Conservation (phyloP, 2,113 vertebrate genomes). For the Candoia aspera region DNA sequence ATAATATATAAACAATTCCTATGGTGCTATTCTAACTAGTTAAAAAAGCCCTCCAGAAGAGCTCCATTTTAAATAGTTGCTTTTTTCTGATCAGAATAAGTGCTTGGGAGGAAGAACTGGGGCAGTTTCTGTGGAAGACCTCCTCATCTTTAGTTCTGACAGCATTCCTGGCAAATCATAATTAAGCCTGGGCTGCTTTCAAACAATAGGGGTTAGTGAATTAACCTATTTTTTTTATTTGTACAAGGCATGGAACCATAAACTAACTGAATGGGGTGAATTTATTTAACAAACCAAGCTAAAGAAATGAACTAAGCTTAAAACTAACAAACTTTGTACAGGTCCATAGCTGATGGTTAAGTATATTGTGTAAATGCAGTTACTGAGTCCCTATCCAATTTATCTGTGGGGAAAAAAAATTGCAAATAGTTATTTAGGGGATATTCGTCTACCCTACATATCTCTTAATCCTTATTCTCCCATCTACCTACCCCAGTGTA, state of each 20-base stretch:
- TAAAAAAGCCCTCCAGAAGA: neutral
- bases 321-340: neutral
- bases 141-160: fast-evolving
- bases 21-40: neutral
- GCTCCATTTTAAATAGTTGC: neutral
- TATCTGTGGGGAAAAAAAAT: neutral
- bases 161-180: neutral
- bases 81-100: constrained; percentile 2
- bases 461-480: neutral
- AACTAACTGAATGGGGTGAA: neutral
- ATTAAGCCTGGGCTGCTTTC: neutral
- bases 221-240: neutral
- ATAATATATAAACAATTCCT: neutral
- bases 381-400: neutral
- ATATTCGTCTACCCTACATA: neutral
- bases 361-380: neutral
- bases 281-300: neutral
- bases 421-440: neutral
- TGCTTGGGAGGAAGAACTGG: neutral
- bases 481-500: neutral
- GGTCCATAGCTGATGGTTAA: neutral
- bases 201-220: neutral
- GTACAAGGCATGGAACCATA: neutral
- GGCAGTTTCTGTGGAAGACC: neutral
- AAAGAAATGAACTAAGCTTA: neutral